Base-by-base conservation (phyloP, 2,797 vertebrate species). In the Anniella stebbinsi region DNA sequence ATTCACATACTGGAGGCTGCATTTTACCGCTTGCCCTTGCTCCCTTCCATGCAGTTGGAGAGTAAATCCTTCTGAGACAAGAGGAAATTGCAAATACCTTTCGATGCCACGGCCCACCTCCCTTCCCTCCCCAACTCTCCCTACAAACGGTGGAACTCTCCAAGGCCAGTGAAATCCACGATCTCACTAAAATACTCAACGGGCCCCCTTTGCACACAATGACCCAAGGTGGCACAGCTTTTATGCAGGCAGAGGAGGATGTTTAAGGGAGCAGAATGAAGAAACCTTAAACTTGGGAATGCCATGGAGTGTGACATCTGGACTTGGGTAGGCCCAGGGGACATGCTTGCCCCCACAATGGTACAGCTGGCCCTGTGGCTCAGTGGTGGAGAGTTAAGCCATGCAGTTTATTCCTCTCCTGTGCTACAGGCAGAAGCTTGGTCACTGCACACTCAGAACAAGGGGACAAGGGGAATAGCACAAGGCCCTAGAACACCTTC, bases 51-150 rank as follows among this genome's bases (percentile, higher is more conserved):
- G 82, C 87, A n/a, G 28, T 80, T 45, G 45, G 25, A 8, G 13
- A 45, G 48, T 25, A 80, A 90, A 80, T 75, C 60, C 82, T 85
- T 25, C 76, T 0, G 80, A 17, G 87, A 33, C 45, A 78, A 87
- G 80, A 93, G 95, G 94, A 95, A 96, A 96, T 94, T 94, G 89
- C 91, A 80, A 90, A 94, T 95, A 87, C 73, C 84, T 94, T 33
- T 0, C 36, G 1, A 57, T 12, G 0, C 77, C 13, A n/a, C 33
- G 54, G 21, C 7, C 0, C 13, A 1, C n/a, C 36, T 41, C 33
- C 4, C 30, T 25, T 9, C 45, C n/a, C 28, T 6, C 28, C 33
- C 23, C 21, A 28, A 36, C 60, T 18, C 60, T 67, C 48, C 77
- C 78, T 41, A 12, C 10, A 38, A 57, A 80, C 28, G 13, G 48